Conservation (phyloP, 2,797 vertebrate species). For the Numenius phaeopus region DNA sequence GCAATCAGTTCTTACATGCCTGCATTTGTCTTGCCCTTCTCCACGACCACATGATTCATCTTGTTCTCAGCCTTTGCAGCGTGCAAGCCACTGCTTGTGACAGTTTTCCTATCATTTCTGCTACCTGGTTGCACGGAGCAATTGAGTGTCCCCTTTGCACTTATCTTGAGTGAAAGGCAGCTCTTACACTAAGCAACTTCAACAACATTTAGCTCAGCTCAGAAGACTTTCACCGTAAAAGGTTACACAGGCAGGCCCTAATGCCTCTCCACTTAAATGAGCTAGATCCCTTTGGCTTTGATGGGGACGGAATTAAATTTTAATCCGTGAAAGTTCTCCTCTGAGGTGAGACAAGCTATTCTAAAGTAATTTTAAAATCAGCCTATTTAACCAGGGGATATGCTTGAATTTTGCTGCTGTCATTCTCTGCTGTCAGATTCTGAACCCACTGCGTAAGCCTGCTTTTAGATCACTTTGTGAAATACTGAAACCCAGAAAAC, state of each 20-base stretch:
- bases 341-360: background rate
- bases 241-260: background rate
- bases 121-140: background rate
- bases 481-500: background rate
- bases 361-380: background rate
- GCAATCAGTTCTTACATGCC: constrained; percentile 18
- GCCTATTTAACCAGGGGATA: background rate
- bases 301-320: background rate
- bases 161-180: background rate
- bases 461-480: background rate
- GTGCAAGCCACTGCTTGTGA: background rate
- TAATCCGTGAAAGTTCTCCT: background rate
- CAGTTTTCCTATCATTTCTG: background rate
- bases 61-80: background rate
- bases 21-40: background rate
- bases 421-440: background rate
- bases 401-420: background rate
- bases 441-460: background rate
- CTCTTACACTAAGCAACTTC: background rate
- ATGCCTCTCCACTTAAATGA: background rate
- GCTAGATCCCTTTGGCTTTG: background rate
- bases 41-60: background rate
- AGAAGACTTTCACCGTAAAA: background rate
- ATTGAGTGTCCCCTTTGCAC: background rate
- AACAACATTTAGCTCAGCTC: background rate